A percentile compares a stretch with the other conserved stretches of the same genome.
These are phyloP conservation scores for Brevipalpus yothersi DNA, from an alignment of 1,140 invertebrate species.

Conservation along the genomic window DNA sequence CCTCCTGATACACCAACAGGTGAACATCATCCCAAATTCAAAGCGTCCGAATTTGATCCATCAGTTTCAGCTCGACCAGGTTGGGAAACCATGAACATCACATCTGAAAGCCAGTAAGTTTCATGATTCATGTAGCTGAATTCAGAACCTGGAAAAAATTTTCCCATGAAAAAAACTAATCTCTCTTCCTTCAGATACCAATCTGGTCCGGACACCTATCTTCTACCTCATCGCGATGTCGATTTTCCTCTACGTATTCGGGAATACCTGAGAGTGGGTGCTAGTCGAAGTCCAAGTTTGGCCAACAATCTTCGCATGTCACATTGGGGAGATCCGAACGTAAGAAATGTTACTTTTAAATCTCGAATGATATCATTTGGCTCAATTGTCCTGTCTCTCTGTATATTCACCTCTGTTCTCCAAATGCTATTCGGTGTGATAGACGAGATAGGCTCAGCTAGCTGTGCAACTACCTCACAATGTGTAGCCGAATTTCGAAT, in stretches of 20 bases:
- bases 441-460: too few relatives aligned
- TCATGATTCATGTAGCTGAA: too few relatives aligned
- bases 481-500: too few relatives aligned
- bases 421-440: too few relatives aligned
- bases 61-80: slow-evolving; percentile 29
- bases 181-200: slow-evolving; percentile 20
- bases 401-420: too few relatives aligned
- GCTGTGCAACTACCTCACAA: too few relatives aligned
- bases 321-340: slow-evolving; percentile 14
- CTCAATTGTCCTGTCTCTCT: too few relatives aligned
- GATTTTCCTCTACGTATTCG: slow-evolving; percentile 69
- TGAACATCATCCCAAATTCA: slow-evolving; percentile 7
- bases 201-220: slow-evolving; percentile 68
- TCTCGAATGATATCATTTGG: too few relatives aligned
- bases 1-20: slow-evolving; percentile 29
- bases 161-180: too few relatives aligned
- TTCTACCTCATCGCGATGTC: slow-evolving; percentile 68
- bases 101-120: slow-evolving; percentile 60
- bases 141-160: too few relatives aligned
- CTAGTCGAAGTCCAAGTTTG: slow-evolving; percentile 36
- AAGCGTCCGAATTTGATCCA: slow-evolving; percentile 13
- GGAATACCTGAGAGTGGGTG: slow-evolving; percentile 61
- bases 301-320: slow-evolving; percentile 17
- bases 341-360: slow-evolving; percentile 4
- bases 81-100: slow-evolving; percentile 42